Conservation (phyloP, 2,888 invertebrate species). For the Oligia latruncula region DNA sequence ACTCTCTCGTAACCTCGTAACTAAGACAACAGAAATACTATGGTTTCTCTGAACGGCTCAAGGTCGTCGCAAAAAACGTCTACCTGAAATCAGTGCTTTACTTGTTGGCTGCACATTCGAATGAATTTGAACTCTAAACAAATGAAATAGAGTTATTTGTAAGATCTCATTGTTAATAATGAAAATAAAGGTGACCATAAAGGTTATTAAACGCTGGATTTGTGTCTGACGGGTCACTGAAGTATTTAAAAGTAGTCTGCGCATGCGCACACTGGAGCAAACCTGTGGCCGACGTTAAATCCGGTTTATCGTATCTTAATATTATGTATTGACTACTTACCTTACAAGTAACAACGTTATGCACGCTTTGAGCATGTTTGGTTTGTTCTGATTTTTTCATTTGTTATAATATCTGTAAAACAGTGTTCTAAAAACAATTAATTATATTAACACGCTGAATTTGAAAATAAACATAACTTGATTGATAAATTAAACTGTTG, state of each 20-base stretch:
- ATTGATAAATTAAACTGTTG: not conserved
- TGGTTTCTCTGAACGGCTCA: slow-evolving; percentile 70
- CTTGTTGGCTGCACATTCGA: slow-evolving; percentile 52
- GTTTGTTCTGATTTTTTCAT: slow-evolving; percentile 10
- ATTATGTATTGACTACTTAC: slow-evolving; percentile 52
- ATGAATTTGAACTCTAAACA: slow-evolving; percentile 68
- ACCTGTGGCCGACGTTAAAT: slow-evolving; percentile 45
- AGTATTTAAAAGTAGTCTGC: slow-evolving; percentile 50
- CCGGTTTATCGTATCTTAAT: slow-evolving; percentile 63
- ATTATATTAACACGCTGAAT: slow-evolving; percentile 1
- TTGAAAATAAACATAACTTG: not conserved
- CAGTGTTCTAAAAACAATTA: not conserved
- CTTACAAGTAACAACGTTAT: slow-evolving; percentile 44
- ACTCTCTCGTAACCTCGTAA: slow-evolving; percentile 54
- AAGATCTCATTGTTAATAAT: slow-evolving; percentile 49
- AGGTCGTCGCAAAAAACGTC: slow-evolving; percentile 74
- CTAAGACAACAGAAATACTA: slow-evolving; percentile 62
- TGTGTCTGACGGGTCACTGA: slow-evolving; percentile 53
- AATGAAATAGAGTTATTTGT: slow-evolving; percentile 56
- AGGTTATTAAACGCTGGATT: slow-evolving; percentile 67
- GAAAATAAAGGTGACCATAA: slow-evolving; percentile 73
- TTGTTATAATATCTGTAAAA: not conserved
- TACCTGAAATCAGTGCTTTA: slow-evolving; percentile 74
- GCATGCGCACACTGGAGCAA: slow-evolving; percentile 38
- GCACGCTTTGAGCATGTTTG: slow-evolving; percentile 33